phyloP scores from a whole-genome alignment of 2,113 vertebrate species.

The Eleginops maclovinus region DNA sequence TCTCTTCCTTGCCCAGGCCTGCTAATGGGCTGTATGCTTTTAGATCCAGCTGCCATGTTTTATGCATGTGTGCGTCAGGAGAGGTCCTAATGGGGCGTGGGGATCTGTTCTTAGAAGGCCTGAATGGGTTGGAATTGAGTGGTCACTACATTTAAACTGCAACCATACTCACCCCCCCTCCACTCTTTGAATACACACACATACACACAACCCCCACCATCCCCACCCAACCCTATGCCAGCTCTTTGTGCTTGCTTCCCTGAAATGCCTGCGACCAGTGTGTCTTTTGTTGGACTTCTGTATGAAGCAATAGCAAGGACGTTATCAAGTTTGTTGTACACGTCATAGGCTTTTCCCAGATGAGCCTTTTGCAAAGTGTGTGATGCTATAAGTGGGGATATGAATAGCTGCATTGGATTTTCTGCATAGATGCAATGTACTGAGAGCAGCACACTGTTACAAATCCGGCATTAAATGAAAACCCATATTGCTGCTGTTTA shows the following conservation, averaged over 20 bases:
- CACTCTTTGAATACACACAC: conserved; percentile 2
- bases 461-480: conserved; percentile 35
- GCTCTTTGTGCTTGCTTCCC: conserved; percentile 37
- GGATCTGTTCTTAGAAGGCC: conserved; percentile 79
- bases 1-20: conserved; percentile 41
- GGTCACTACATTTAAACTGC: conserved; percentile 70
- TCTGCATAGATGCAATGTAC: conserved; percentile 17
- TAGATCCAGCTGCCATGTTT: conserved; percentile 81
- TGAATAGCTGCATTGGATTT: conserved; percentile 39
- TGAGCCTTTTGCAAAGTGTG: conserved; percentile 22
- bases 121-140: conserved; percentile 73
- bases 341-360: conserved; percentile 19
- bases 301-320: conserved; percentile 5
- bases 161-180: not conserved
- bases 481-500: conserved; percentile 39
- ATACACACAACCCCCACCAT: not conserved
- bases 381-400: conserved; percentile 13
- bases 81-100: conserved; percentile 78
- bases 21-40: conserved; percentile 81
- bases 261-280: conserved; percentile 29
- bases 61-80: conserved; percentile 80
- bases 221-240: not conserved
- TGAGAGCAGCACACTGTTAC: conserved; percentile 23
- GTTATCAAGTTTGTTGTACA: conserved; percentile 36
- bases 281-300: conserved; percentile 30